Evolutionary conservation across 2,113 vertebrate genomes (phyloP).

Genomic region (Piaya cayana): DNA sequence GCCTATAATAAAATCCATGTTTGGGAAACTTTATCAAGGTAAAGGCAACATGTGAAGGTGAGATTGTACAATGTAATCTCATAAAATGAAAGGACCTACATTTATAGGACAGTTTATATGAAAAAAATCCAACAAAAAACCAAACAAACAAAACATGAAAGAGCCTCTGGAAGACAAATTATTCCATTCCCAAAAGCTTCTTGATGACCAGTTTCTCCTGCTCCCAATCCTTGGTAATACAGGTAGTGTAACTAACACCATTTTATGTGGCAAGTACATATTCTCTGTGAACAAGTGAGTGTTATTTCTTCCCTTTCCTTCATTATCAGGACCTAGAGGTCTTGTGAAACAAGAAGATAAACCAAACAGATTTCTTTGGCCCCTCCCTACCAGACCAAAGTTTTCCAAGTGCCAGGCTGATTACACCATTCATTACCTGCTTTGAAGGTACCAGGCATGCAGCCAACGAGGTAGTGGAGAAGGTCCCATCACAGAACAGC

Average conservation of each 20-base stretch:
- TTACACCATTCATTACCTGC: accelerated
- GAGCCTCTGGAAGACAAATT: not conserved
- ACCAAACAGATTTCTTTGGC: not conserved
- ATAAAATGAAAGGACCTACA: not conserved
- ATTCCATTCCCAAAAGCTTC: not conserved
- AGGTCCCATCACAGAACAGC: not conserved
- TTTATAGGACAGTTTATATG: not conserved
- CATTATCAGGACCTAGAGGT: not conserved
- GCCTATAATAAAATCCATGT: not conserved
- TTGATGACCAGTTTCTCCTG: not conserved
- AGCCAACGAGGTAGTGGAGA: accelerated
- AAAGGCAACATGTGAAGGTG: not conserved
- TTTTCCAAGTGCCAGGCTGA: not conserved
- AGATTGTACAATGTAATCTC: not conserved
- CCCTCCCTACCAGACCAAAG: not conserved
- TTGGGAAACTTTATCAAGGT: not conserved
- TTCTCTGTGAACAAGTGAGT: not conserved
- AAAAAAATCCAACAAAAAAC: not conserved
- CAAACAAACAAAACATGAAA: not conserved
- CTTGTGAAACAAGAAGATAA: not conserved
- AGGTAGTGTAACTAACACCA: not conserved
- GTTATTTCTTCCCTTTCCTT: not conserved
- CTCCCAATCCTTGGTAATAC: accelerated
- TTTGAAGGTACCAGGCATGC: not conserved
- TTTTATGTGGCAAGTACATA: not conserved